These are phyloP conservation scores for Myiotriccus ornatus DNA, from an alignment of 2,797 vertebrate species.

Conservation along the genomic window DNA sequence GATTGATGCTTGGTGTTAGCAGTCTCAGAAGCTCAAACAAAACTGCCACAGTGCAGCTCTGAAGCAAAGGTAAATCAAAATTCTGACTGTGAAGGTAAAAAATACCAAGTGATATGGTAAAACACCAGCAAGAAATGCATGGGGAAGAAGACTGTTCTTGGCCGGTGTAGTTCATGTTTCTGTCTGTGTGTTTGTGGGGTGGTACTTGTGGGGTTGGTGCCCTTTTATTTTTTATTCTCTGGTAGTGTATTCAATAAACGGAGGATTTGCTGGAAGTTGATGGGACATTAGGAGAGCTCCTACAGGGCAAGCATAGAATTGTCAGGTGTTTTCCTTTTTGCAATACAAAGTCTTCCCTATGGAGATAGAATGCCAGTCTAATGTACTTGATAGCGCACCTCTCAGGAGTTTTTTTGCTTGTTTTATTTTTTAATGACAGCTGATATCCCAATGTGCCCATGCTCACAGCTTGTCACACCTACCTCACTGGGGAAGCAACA, in stretches of 20 bases:
- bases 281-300: neutral
- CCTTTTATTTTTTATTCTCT: neutral
- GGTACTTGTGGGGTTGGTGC: neutral
- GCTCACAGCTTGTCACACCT: neutral
- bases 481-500: neutral
- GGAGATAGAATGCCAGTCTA: neutral
- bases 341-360: neutral
- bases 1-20: neutral
- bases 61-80: neutral
- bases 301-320: neutral
- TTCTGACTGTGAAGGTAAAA: neutral
- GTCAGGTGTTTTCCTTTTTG: neutral
- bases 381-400: neutral
- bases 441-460: neutral
- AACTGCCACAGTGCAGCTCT: neutral
- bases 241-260: neutral
- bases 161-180: neutral
- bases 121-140: neutral
- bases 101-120: neutral
- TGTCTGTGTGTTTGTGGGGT: neutral
- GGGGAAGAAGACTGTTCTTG: neutral
- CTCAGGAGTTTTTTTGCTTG: neutral
- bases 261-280: neutral
- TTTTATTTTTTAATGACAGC: neutral
- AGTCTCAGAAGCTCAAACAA: neutral